phyloP scores from a whole-genome alignment of 2,797 vertebrate genomes.

The Peromyscus nudipes region DNA sequence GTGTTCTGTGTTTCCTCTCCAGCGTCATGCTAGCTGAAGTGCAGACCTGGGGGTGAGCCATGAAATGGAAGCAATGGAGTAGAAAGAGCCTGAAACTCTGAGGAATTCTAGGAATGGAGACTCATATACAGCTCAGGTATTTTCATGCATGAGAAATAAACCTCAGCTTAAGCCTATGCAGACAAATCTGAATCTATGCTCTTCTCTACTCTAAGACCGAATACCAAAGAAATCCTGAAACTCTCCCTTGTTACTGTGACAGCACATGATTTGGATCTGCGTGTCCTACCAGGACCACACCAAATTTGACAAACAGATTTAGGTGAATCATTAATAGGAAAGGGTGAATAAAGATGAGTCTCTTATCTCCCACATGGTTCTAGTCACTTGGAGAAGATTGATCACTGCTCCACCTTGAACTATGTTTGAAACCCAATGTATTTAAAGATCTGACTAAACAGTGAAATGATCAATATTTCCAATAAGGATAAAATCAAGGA shows the following conservation, averaged over 20 bases:
- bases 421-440: conserved; percentile 23
- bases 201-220: neutral
- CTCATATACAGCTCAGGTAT: neutral
- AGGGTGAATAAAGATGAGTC: conserved; percentile 78
- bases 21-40: neutral
- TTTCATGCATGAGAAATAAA: conserved; percentile 38
- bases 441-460: conserved; percentile 36
- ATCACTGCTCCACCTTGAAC: conserved; percentile 9
- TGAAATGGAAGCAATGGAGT: neutral
- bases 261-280: conserved; percentile 11
- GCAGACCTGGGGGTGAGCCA: neutral
- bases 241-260: neutral
- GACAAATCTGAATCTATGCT: neutral
- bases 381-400: conserved; percentile 20
- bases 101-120: neutral
- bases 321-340: conserved; percentile 72
- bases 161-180: neutral
- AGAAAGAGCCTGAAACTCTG: neutral
- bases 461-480: neutral
- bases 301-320: conserved; percentile 77
- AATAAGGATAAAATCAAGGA: conserved; percentile 27
- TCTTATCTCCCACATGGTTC: conserved; percentile 63
- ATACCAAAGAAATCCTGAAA: conserved; percentile 45
- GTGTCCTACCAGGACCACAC: conserved; percentile 44
- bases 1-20: neutral